Evolutionary conservation across 2,888 invertebrate species (phyloP), one percentile per base, ranked within the genome.

Genomic region (Phragmatobia fuliginosa): DNA sequence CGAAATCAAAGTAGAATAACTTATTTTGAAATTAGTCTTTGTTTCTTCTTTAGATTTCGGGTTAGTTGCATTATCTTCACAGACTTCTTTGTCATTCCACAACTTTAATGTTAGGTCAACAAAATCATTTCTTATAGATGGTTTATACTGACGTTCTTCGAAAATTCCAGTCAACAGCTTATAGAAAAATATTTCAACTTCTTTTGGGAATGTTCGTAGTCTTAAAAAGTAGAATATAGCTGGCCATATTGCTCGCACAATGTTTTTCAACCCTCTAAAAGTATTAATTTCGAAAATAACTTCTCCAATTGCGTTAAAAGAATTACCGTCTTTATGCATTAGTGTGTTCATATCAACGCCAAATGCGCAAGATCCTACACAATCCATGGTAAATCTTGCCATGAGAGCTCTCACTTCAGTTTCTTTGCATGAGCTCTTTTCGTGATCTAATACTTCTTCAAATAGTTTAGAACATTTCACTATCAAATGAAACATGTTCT

Each of bases 1-100:
- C 0, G 96, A 93, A 0, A 94, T 90, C 11, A 96, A 76, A 52
- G 96, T 82, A 4, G n/a, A n/a, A n/a, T n/a, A n/a, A n/a, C n/a
- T n/a, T n/a, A n/a, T n/a, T n/a, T 94, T 89, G 16, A 95, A 82
- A 0, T 91, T 87, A 0, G 96, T 81, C 6, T 87, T 87, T 21
- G 85, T 80, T 2, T 75, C 76, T 0, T 73, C 79, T 0, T 83
- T 84, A 36, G 14, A 76, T 41, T 85, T 85, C 74, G 85, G 72
- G 49, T 87, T 88, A 2, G 61, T n/a, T 31, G 90, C 73, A 61
- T 85, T 85, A 68, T 90, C 89, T 0, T 90, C 91, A 2, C 71
- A 74, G 31, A 92, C 79, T n/a, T 68, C 76, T 6, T 85, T 80
- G 11, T 87, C 81, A 18, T 87, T 75, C 38, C 84, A 87, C 52